phyloP scores from a whole-genome alignment of 2,797 vertebrate genomes.

The Epinephelus malabaricus region DNA sequence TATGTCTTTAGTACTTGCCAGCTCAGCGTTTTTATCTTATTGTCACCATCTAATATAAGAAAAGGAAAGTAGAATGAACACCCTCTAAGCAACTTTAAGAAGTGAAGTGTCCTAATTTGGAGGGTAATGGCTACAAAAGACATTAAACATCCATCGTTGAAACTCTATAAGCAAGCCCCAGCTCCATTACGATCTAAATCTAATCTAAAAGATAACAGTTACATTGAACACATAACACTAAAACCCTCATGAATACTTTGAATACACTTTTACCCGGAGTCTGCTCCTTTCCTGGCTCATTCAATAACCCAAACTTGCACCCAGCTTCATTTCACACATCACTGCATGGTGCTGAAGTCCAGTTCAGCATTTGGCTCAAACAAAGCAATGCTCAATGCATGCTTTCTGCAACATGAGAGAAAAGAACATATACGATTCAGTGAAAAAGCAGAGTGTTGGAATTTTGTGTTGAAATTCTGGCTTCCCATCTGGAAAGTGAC shows the following conservation, averaged over 20 bases:
- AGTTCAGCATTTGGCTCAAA: constrained; percentile 30
- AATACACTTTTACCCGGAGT: not conserved
- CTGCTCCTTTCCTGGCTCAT: not conserved
- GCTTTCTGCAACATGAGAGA: constrained; percentile 10
- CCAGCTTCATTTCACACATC: constrained; percentile 37
- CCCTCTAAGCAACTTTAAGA: not conserved
- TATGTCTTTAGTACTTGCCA: not conserved
- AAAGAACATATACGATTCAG: not conserved
- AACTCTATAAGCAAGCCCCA: constrained; percentile 3
- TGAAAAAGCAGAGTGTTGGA: not conserved
- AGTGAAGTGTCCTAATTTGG: not conserved
- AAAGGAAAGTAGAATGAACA: not conserved
- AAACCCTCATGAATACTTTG: not conserved
- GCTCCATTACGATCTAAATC: constrained; percentile 8
- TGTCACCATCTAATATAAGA: not conserved
- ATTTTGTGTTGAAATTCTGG: not conserved
- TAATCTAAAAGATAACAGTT: constrained; percentile 1
- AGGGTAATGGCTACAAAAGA: constrained; percentile 4
- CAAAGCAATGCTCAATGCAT: constrained; percentile 7
- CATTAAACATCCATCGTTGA: not conserved
- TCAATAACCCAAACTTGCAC: not conserved
- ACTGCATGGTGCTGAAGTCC: not conserved
- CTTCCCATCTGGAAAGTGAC: constrained; percentile 61
- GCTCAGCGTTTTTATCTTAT: not conserved
- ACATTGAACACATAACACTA: not conserved